Conservation (phyloP, 2,888 invertebrate species). For the Plagodis dolabraria region DNA sequence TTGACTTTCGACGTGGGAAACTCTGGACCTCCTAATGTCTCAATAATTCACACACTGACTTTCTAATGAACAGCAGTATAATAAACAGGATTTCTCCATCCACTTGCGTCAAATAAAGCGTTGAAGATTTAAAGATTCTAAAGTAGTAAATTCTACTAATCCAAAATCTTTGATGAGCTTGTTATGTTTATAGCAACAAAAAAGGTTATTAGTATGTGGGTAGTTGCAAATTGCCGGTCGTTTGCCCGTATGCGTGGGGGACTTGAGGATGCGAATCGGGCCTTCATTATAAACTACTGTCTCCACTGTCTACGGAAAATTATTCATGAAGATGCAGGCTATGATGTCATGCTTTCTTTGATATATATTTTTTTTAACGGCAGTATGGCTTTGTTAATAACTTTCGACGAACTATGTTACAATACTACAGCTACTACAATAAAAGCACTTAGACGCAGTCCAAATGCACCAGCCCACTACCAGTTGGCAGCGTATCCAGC, state of each 20-base stretch:
- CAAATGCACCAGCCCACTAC: too few relatives aligned
- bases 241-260: constrained; percentile 64
- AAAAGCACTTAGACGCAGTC: too few relatives aligned
- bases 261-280: constrained; percentile 32
- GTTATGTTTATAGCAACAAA: constrained; percentile 19
- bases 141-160: too few relatives aligned
- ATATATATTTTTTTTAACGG: too few relatives aligned
- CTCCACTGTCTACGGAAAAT: constrained; percentile 31
- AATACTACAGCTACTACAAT: too few relatives aligned
- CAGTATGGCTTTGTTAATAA: too few relatives aligned
- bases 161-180: constrained; percentile 9
- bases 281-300: constrained; percentile 32
- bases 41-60: constrained; percentile 48
- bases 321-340: constrained; percentile 23
- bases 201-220: constrained; percentile 46
- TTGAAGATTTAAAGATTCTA: constrained; percentile 2
- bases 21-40: constrained; percentile 41
- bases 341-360: constrained; percentile 30
- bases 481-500: too few relatives aligned
- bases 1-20: constrained; percentile 41
- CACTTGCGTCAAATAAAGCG: constrained; percentile 5
- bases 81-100: constrained; percentile 31
- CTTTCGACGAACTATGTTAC: too few relatives aligned
- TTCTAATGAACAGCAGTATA: constrained; percentile 48
- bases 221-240: constrained; percentile 64